phyloP scores from a whole-genome alignment of 2,113 vertebrate species.

The Halichoeres trimaculatus region DNA sequence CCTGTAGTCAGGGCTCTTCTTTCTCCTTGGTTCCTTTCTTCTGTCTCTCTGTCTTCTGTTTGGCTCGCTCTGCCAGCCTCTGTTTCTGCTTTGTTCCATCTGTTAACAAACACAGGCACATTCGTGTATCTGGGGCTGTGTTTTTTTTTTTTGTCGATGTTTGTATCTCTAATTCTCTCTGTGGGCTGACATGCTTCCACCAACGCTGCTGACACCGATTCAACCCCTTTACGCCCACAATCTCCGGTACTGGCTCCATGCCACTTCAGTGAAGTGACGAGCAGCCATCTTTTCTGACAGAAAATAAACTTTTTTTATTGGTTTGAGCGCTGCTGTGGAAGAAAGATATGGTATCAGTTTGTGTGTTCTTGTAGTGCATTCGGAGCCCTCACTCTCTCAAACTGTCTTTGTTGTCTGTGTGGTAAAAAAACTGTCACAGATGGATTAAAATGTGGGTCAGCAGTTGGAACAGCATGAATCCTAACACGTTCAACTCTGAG shows the following conservation, averaged over 20 bases:
- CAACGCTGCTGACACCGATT: slow-evolving; percentile 70
- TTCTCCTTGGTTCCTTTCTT: slow-evolving; percentile 13
- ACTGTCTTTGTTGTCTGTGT: slow-evolving; percentile 6
- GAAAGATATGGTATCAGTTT: background rate
- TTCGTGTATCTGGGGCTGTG: slow-evolving; percentile 72
- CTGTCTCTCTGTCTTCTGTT: slow-evolving; percentile 23
- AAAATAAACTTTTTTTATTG: slow-evolving; percentile 17
- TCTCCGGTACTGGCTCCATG: slow-evolving; percentile 34
- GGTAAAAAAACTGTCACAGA: slow-evolving; percentile 23
- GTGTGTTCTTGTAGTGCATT: background rate
- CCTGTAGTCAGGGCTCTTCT: slow-evolving; percentile 33
- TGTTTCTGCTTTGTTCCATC: slow-evolving; percentile 54
- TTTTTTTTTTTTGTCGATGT: slow-evolving; percentile 73
- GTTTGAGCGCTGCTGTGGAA: background rate
- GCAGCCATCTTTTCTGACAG: slow-evolving; percentile 5
- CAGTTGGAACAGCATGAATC: slow-evolving; percentile 71
- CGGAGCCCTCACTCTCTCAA: background rate
- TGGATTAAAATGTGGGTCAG: slow-evolving; percentile 56
- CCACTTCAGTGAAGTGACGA: slow-evolving; percentile 33
- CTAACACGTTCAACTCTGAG: slow-evolving; percentile 29
- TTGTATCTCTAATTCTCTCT: slow-evolving; percentile 76
- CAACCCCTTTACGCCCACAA: slow-evolving; percentile 52
- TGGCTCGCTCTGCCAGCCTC: slow-evolving; percentile 29
- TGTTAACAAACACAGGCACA: slow-evolving; percentile 45
- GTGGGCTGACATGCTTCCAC: slow-evolving; percentile 73